Conservation (phyloP, 2,888 invertebrate species). For the Timandra comae region DNA sequence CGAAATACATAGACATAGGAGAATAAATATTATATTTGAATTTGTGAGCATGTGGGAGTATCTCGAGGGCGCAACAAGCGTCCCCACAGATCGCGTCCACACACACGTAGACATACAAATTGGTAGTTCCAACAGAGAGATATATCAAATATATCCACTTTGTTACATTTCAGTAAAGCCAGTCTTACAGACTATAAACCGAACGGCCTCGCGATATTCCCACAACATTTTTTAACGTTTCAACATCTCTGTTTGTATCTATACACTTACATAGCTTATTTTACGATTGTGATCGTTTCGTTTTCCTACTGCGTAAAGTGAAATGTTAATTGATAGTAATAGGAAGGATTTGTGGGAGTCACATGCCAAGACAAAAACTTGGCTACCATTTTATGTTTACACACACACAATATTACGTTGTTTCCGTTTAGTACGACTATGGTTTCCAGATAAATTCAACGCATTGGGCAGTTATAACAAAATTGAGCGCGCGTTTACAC, state of each 20-base stretch:
- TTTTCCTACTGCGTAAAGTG: constrained; percentile 71
- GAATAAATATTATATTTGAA: constrained; percentile 62
- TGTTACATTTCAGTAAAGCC: constrained; percentile 26
- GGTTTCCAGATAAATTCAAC: constrained; percentile 50
- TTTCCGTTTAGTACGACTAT: constrained; percentile 45
- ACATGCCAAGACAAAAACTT: constrained; percentile 41
- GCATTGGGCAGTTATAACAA: constrained; percentile 62
- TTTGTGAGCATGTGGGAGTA: constrained; percentile 48
- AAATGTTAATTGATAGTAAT: constrained; percentile 69
- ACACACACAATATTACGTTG: constrained; percentile 59
- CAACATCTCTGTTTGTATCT: constrained; percentile 69
- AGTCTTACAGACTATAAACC: constrained; percentile 67
- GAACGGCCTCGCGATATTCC: constrained; percentile 38
- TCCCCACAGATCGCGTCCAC: constrained; percentile 45
- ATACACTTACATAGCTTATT: constrained; percentile 71
- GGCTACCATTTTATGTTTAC: constrained; percentile 58
- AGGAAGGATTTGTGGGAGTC: constrained; percentile 61
- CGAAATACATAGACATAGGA: constrained; percentile 67
- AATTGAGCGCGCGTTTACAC: constrained; percentile 41
- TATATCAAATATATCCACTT: constrained; percentile 61
- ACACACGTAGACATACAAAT: constrained; percentile 29
- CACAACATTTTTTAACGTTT: constrained; percentile 50
- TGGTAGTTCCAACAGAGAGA: constrained; percentile 35
- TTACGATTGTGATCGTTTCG: constrained; percentile 72
- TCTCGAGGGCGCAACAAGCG: constrained; percentile 36